Evolutionary conservation across 2,113 vertebrate genomes (phyloP).

Genomic region (Seriola aureovittata): DNA sequence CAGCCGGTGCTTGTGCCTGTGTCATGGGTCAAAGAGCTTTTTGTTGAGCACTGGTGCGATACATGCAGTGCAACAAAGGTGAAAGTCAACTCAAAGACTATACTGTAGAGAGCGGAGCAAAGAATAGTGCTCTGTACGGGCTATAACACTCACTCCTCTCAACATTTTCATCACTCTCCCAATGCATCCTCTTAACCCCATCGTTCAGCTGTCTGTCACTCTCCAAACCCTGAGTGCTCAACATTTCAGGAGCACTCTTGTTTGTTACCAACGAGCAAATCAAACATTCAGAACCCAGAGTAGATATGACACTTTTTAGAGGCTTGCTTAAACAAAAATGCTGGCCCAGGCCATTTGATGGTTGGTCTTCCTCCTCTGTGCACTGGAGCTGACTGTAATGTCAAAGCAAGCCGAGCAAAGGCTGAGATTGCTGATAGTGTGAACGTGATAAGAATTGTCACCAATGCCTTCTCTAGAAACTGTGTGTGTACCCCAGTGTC

Average conservation of each 20-base stretch:
- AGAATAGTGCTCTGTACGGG: background rate
- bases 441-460: conserved; percentile 75
- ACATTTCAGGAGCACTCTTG: conserved; percentile 52
- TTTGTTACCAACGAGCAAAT: conserved; percentile 58
- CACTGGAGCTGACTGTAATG: conserved; percentile 67
- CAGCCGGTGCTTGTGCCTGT: conserved; percentile 10
- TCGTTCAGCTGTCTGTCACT: conserved; percentile 57
- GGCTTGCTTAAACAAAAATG: conserved; percentile 43
- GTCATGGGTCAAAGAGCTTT: conserved; percentile 57
- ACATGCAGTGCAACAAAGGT: conserved; percentile 34
- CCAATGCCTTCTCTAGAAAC: conserved; percentile 53
- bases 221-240: conserved; percentile 31
- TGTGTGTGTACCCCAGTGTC: conserved; percentile 44
- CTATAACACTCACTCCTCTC: conserved; percentile 19
- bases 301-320: conserved; percentile 57
- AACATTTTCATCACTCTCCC: conserved; percentile 37
- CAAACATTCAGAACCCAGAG: conserved; percentile 42
- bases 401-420: conserved; percentile 51
- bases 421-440: conserved; percentile 71
- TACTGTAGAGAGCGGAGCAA: background rate
- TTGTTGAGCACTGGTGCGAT: conserved; percentile 16
- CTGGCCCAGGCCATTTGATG: conserved; percentile 47
- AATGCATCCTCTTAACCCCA: conserved; percentile 23
- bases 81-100: conserved; percentile 47
- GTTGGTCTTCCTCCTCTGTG: conserved; percentile 49